Evolutionary conservation across 2,888 invertebrate genomes (phyloP), one percentile per base, ranked within the genome.

Genomic region (Shargacucullia verbasci): DNA sequence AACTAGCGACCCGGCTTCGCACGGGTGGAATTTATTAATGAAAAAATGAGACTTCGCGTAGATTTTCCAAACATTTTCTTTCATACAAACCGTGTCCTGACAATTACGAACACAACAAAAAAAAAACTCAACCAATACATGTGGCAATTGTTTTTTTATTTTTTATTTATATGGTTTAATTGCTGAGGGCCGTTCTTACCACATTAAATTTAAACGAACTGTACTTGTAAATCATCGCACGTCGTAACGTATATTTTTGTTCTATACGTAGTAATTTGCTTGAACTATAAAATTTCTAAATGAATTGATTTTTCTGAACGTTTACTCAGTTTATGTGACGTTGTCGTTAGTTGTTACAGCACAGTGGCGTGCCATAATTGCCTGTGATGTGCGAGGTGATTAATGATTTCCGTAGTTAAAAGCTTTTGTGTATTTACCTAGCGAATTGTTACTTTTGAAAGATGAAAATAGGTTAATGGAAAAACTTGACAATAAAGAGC

Each of bases 191-290:
- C n/a, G 9, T 52, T 48, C 4, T 29, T 45, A 52, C 34, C 31
- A n/a, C 48, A 46, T 43, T 11, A n/a, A 55, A 54, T 59, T 50
- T 35, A 54, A 57, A 69, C 59, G 20, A 52, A 73, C 64, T 64
- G 55, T 59, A 41, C 37, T 27, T 41, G 11, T 52, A 53, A 44
- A 44, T 58, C 39, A 52, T 56, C 33, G 44, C 40, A 14, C 55
- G 35, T 20, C 54, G 45, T 31, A 33, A n/a, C n/a, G n/a, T n/a
- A 60, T 13, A 31, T 48, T 40, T 25, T 25, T 1, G 15, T 29
- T 33, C 2, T 39, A 6, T 45, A 15, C 33, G 29, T 39, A 46
- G 38, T 15, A 13, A 39, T 59, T 56, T 20, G 4, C 20, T 2
- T 3, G 2, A 20, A 20, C 20, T 20, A 20, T 20, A 20, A 20